These are phyloP conservation scores for Molanna angustata DNA, from an alignment of 2,888 invertebrate species.

Conservation along the genomic window DNA sequence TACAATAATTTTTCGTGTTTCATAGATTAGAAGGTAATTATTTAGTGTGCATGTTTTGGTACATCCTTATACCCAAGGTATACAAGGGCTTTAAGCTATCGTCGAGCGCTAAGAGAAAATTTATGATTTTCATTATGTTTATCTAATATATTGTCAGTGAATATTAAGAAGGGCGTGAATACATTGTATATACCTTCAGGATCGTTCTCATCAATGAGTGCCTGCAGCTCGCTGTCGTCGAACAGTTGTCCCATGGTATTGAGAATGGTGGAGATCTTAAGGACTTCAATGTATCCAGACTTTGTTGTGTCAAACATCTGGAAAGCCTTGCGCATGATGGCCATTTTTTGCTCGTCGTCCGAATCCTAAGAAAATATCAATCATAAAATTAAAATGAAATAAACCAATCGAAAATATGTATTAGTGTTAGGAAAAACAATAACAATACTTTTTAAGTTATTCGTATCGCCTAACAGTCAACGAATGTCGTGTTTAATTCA, in stretches of 20 bases:
- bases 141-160: too few species aligned
- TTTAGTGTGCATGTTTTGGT: too few species aligned
- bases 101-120: too few species aligned
- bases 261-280: constrained; percentile 87
- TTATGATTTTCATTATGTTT: too few species aligned
- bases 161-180: neutral
- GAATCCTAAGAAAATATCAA: constrained; percentile 41
- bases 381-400: constrained; percentile 5
- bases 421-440: neutral
- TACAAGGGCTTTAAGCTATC: too few species aligned
- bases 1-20: too few species aligned
- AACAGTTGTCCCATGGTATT: constrained; percentile 95
- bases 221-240: constrained; percentile 86
- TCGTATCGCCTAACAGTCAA: neutral
- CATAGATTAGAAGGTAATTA: too few species aligned
- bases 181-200: constrained; percentile 61
- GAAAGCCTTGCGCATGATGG: constrained; percentile 92
- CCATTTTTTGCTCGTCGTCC: constrained; percentile 78
- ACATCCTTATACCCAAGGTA: too few species aligned
- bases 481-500: too few species aligned
- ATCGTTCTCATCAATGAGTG: constrained; percentile 88
- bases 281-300: constrained; percentile 86
- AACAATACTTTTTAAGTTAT: neutral
- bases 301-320: constrained; percentile 96
- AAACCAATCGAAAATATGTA: neutral